Percentiles rank a stretch among this genome's conserved stretches.
These are phyloP conservation scores for Thoracochromis brauschi DNA, from an alignment of 2,113 vertebrate species.

Conservation along the genomic window DNA sequence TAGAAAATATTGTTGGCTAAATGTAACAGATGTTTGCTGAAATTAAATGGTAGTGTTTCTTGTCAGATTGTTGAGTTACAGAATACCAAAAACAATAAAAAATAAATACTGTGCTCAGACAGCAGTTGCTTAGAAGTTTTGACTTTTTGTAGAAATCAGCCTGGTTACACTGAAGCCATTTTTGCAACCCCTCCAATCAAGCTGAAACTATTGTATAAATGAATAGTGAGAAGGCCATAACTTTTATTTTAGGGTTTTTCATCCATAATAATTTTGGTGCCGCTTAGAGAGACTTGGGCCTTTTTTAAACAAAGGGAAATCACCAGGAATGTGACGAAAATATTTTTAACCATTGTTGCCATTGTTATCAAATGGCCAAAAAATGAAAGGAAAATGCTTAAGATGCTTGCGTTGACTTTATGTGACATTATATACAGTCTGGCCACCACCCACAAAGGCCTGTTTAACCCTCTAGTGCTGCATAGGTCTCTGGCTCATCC, in stretches of 20 bases:
- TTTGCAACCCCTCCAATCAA: not conserved
- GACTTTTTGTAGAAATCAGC: not conserved
- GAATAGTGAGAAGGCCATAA: not conserved
- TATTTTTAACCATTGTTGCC: not conserved
- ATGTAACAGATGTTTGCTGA: not conserved
- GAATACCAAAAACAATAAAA: not conserved
- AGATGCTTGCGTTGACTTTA: fast-evolving
- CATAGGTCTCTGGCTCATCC: not conserved
- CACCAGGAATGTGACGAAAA: not conserved
- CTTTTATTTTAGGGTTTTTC: not conserved
- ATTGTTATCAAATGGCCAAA: not conserved
- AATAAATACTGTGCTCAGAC: not conserved
- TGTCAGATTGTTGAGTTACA: not conserved
- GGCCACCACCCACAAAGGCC: not conserved
- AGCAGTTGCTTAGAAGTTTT: not conserved
- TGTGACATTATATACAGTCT: not conserved
- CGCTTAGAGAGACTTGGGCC: not conserved
- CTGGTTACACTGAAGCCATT: too few species aligned
- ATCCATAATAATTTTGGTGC: not conserved
- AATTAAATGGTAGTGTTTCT: not conserved
- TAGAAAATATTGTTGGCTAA: not conserved
- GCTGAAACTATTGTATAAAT: not conserved
- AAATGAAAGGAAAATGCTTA: not conserved
- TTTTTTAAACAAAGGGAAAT: not conserved
- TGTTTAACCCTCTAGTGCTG: not conserved